phyloP scores from a whole-genome alignment of 2,113 vertebrate species.

The Chroicocephalus ridibundus region DNA sequence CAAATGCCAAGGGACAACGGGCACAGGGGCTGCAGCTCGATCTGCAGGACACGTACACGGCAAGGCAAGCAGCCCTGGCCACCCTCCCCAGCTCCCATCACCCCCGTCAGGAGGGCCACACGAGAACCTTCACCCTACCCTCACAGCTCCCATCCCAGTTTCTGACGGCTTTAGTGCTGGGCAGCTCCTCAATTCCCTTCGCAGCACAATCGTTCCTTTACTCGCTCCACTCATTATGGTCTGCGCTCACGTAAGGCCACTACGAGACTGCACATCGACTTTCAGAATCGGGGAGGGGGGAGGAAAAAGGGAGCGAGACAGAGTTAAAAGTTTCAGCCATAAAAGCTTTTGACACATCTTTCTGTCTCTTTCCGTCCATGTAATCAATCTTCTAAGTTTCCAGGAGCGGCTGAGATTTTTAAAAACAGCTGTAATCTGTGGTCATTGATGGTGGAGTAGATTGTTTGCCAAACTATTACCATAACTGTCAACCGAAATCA shows the following conservation, averaged over 20 bases:
- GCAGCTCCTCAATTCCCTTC: not conserved
- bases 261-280: not conserved
- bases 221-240: not conserved
- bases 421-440: conserved; percentile 97
- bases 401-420: conserved; percentile 84
- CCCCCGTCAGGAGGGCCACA: not conserved
- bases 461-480: conserved; percentile 99
- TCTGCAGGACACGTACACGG: not conserved
- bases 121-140: not conserved
- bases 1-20: rapidly evolving
- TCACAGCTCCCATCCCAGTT: not conserved
- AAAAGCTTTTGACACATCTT: conserved; percentile 80
- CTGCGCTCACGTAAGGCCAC: not conserved
- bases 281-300: not conserved
- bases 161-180: not conserved
- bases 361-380: conserved; percentile 79
- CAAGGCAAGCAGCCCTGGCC: not conserved
- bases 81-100: not conserved
- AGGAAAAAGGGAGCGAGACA: conserved; percentile 16
- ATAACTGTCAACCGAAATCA: conserved; percentile 98
- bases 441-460: conserved; percentile 93
- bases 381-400: conserved; percentile 91
- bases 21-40: not conserved
- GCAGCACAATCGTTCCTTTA: not conserved
- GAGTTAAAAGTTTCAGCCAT: conserved; percentile 78